A percentile compares a stretch with the other conserved stretches of the same genome.
Conservation (phyloP, 1,140 invertebrate species). For the Episyrphus balteatus region DNA sequence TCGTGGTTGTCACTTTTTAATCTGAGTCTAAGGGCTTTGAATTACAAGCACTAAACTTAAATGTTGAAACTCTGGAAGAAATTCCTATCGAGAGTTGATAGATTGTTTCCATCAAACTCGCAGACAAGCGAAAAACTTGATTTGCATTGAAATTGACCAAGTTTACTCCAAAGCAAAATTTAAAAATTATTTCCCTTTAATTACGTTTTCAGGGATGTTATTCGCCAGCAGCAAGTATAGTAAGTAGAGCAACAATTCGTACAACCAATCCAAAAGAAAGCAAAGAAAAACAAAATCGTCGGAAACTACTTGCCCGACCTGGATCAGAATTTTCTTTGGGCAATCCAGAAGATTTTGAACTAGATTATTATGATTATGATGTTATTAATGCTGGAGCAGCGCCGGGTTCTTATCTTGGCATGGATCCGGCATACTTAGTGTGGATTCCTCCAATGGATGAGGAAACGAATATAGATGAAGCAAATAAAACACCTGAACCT, state of each 20-base stretch:
- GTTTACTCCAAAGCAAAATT: no score
- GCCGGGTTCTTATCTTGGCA: conserved; percentile 71
- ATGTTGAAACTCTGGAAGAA: no score
- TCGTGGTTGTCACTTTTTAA: no score
- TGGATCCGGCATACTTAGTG: conserved; percentile 76
- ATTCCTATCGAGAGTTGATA: no score
- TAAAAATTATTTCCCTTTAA: neutral
- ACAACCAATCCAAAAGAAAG: conserved; percentile 58
- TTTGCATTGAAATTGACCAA: no score
- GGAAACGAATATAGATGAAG: conserved; percentile 16
- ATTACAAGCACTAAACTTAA: no score
- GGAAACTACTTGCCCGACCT: conserved; percentile 51
- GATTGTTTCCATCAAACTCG: no score
- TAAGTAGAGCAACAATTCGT: conserved; percentile 50
- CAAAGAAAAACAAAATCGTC: conserved; percentile 63
- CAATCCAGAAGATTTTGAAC: conserved; percentile 61
- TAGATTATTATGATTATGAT: conserved; percentile 84
- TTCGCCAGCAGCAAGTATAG: conserved; percentile 47
- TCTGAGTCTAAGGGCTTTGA: no score
- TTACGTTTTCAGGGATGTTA: conserved; percentile 49
- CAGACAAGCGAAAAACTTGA: no score
- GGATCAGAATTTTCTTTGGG: conserved; percentile 68
- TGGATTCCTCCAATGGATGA: conserved; percentile 73
- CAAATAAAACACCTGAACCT: conserved; percentile 4
- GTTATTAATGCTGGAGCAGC: conserved; percentile 65